These are phyloP conservation scores for Cephalopholis sonnerati DNA, from an alignment of 2,113 vertebrate genomes.

Conservation along the genomic window DNA sequence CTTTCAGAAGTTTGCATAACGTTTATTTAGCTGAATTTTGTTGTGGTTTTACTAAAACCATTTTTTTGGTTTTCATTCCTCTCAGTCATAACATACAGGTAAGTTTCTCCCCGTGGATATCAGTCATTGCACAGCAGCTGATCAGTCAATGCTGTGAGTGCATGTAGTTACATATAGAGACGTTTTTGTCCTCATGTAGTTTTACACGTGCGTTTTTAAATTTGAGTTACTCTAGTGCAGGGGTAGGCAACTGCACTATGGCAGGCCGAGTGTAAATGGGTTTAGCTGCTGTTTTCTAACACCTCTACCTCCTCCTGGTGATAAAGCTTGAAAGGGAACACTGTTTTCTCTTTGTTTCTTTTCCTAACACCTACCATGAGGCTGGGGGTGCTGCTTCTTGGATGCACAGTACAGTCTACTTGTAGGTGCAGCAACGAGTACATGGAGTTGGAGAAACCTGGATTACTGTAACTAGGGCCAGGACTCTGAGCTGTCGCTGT, in stretches of 20 bases:
- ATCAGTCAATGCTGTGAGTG: background rate
- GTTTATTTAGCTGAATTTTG: background rate
- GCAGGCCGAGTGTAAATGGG: background rate
- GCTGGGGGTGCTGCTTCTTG: background rate
- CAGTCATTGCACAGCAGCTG: background rate
- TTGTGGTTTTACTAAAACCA: background rate
- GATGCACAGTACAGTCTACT: too few species aligned
- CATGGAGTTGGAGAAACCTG: background rate
- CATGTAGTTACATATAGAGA: background rate
- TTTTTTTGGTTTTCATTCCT: background rate
- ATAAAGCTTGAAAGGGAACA: background rate
- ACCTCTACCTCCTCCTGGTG: background rate
- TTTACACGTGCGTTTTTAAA: background rate
- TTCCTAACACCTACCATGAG: background rate
- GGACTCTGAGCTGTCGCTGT: background rate
- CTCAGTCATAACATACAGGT: background rate
- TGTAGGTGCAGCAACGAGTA: background rate
- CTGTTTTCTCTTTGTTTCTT: too few species aligned
- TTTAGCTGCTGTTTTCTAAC: background rate
- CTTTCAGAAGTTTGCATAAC: background rate
- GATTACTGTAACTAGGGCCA: background rate
- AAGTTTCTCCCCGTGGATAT: background rate
- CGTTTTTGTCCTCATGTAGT: background rate
- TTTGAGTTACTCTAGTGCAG: background rate
- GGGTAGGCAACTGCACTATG: too few species aligned